Evolutionary conservation across 1,140 invertebrate genomes (phyloP), one percentile per base, ranked within the genome.

Genomic region (Aphis craccivora): DNA sequence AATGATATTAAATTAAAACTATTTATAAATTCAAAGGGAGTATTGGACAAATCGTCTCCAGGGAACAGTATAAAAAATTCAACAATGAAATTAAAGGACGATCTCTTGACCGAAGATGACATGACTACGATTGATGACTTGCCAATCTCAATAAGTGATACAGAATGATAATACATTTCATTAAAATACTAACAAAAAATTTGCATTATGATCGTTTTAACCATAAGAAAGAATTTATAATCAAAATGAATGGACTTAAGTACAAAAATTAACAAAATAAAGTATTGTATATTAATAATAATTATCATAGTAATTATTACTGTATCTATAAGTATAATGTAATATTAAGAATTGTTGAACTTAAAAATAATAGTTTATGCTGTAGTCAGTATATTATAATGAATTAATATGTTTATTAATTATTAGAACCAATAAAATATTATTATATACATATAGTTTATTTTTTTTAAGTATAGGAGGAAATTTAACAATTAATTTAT

Each of bases 1-100:
- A 83, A 83, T 83, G 37, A 83, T 40, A 83, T 83, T 83, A 83
- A 83, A 37, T 23, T 83, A 40, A 83, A 83, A 40, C 35, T 83
- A 1, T 83, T 83, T 40, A 37, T 23, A 40, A 83, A 83, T 83
- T 83, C 81, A 2, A 83, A 83, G 1, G 81, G 81, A 37, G 40
- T 83, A 83, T 37, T 83, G 9, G 5, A 40, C 2, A 40, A 83
- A 23, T 37, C 37, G 22, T 83, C 37, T 23, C 22, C 0, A 40
- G 20, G 4, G 2, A 83, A 83, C 81, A 83, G 37, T 23, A 40
- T 3, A 40, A 83, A 22, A 35, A 40, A 40, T 83, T 2, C 37
- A 40, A 37, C 35, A 8, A 9, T 83, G 40, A 20, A 81, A 81
- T 20, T 20, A 81, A 83, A 23, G 1, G 37, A 40, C 22, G 35